phyloP scores from a whole-genome alignment of 2,888 invertebrate species.

The Andrena hattorfiana region DNA sequence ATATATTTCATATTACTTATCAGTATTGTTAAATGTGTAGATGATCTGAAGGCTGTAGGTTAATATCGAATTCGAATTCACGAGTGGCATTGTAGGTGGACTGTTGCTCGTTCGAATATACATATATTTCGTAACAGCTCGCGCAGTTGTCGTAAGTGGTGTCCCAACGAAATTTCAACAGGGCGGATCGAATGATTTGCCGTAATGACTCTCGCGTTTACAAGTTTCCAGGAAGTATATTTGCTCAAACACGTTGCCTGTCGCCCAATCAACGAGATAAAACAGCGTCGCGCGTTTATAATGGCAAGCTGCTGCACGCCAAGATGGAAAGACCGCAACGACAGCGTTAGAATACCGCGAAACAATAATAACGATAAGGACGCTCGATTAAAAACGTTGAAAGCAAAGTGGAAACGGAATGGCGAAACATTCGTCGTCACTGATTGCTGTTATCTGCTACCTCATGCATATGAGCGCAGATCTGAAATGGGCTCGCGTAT shows the following conservation, averaged over 20 bases:
- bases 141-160: background rate
- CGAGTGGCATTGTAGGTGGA: background rate
- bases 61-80: background rate
- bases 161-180: background rate
- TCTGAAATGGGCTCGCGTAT: no score
- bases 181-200: background rate
- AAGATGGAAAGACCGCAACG: background rate
- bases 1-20: no score
- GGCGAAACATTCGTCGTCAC: no score
- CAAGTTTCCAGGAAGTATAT: background rate
- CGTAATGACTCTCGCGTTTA: background rate
- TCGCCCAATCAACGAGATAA: conserved; percentile 22
- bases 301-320: background rate
- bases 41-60: no score
- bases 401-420: background rate
- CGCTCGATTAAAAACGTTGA: background rate
- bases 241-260: conserved; percentile 11
- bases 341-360: background rate
- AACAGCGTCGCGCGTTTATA: background rate
- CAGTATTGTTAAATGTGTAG: no score
- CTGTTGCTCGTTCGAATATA: background rate
- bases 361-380: conserved; percentile 10
- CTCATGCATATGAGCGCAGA: no score
- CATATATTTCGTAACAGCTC: background rate
- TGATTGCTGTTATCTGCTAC: no score